Percentiles rank a stretch among this genome's conserved stretches.
Evolutionary conservation across 2,113 vertebrate species (phyloP).

Genomic region (Tyrannus savana): DNA sequence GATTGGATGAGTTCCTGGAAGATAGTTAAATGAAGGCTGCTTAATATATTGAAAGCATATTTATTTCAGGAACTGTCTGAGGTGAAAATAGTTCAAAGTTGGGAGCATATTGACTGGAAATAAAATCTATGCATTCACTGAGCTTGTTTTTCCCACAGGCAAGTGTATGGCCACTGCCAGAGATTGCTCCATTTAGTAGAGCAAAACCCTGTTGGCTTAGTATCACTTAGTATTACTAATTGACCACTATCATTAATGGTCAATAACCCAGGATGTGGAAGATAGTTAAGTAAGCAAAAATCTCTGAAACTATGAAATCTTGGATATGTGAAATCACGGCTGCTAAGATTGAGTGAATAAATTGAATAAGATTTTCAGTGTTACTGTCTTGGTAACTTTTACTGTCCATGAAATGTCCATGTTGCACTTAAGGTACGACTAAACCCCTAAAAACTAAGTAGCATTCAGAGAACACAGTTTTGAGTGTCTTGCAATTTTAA

Average conservation of each 20-base stretch:
- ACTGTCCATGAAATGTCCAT: neutral
- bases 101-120: neutral
- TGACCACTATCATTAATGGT: neutral
- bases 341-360: neutral
- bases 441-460: neutral
- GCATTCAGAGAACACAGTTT: neutral
- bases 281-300: neutral
- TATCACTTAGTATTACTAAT: neutral
- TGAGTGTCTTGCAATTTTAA: neutral
- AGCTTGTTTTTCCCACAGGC: neutral
- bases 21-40: neutral
- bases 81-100: neutral
- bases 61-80: neutral
- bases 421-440: neutral
- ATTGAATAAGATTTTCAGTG: neutral
- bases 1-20: neutral
- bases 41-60: neutral
- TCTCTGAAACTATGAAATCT: neutral
- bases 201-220: neutral
- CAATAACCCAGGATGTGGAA: neutral
- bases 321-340: neutral
- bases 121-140: fast-evolving
- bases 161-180: neutral
- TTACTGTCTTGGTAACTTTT: neutral
- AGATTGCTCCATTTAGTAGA: neutral